A percentile compares a stretch with the other conserved stretches of the same genome.
Evolutionary conservation across 2,797 vertebrate species (phyloP).

Genomic region (Microcaecilia unicolor): DNA sequence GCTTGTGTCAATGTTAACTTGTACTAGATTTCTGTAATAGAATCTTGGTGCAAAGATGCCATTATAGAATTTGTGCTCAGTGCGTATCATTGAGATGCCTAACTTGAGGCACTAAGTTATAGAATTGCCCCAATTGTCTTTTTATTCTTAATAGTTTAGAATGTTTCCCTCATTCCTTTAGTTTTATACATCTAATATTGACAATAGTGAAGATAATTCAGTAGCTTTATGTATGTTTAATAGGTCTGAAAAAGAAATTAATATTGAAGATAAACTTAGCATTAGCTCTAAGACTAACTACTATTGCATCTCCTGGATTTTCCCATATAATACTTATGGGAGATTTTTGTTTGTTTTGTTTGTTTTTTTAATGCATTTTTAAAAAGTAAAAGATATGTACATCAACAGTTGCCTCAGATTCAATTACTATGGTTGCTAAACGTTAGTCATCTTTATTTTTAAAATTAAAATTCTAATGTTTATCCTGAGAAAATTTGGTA

Average conservation of each 20-base stretch:
- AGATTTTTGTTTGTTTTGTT: too few relatives aligned
- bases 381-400: slow-evolving; percentile 13
- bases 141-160: too few relatives aligned
- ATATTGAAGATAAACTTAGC: slow-evolving; percentile 13
- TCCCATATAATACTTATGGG: neutral
- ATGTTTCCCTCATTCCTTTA: slow-evolving; percentile 6
- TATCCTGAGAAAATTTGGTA: slow-evolving; percentile 18
- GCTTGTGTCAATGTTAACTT: too few relatives aligned
- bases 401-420: slow-evolving; percentile 18
- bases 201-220: slow-evolving; percentile 9
- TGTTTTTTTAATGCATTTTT: slow-evolving; percentile 6
- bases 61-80: too few relatives aligned
- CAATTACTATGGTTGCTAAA: slow-evolving; percentile 18
- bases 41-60: too few relatives aligned
- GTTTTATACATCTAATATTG: slow-evolving; percentile 16
- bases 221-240: slow-evolving; percentile 6
- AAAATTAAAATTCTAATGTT: slow-evolving; percentile 22
- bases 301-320: neutral
- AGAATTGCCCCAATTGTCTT: too few relatives aligned
- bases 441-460: slow-evolving; percentile 23
- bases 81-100: too few relatives aligned
- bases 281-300: slow-evolving; percentile 1
- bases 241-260: slow-evolving; percentile 15
- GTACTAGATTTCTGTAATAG: too few relatives aligned
- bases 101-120: too few relatives aligned